These are phyloP conservation scores for Danio rerio DNA, from an alignment of 2,113 vertebrate genomes.

Conservation along the genomic window GRCz12tu NC_133188.1:37155001-37155500, in stretches of 20 bases:
- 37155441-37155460: neutral
- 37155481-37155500: neutral
- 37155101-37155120: neutral
- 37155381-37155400: neutral
- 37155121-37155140: neutral
- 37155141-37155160: slow-evolving; percentile 22
- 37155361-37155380: too few relatives aligned
- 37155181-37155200: slow-evolving; percentile 88
- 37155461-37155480: neutral
- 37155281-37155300: neutral
- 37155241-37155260: slow-evolving; percentile 83
- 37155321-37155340: neutral
- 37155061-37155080: slow-evolving; percentile 42
- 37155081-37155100: slow-evolving; percentile 27
- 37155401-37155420: neutral
- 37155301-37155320: neutral
- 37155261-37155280: slow-evolving; percentile 68
- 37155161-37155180: slow-evolving; percentile 87
- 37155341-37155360: too few relatives aligned
- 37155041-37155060: slow-evolving; percentile 22
- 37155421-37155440: neutral
- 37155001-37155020: slow-evolving; percentile 37
- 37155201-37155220: slow-evolving; percentile 86
- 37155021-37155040: slow-evolving; percentile 36
- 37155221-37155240: slow-evolving; percentile 85